Evolutionary conservation across 1,140 invertebrate genomes (phyloP).

Genomic region (Stratiolaelaps scimitus): DNA sequence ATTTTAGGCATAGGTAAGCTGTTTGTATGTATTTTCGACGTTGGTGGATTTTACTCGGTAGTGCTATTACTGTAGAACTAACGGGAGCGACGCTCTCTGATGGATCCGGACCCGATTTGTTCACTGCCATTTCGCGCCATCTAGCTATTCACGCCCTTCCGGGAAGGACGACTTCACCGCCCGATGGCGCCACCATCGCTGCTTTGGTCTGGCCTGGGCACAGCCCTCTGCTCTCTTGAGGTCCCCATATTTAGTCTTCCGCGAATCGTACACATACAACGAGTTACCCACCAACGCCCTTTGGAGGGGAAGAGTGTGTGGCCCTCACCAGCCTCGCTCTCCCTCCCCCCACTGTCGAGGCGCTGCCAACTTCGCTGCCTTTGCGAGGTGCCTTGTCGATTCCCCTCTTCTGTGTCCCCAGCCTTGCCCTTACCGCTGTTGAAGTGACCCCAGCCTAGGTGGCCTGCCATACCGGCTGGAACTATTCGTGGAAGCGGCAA

Average conservation of each 20-base stretch:
- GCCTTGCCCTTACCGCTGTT: conserved; percentile 7
- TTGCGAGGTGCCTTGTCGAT: too few species aligned
- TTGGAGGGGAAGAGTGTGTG: too few species aligned
- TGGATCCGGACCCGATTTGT: not conserved
- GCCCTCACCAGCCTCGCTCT: too few species aligned
- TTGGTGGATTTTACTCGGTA: too few species aligned
- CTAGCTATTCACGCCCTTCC: conserved; percentile 16
- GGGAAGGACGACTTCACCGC: conserved; percentile 18
- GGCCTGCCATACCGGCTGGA: conserved; percentile 12
- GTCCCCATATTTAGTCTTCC: conserved; percentile 22
- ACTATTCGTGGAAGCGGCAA: conserved; percentile 21
- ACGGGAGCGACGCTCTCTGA: not conserved
- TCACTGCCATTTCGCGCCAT: not conserved
- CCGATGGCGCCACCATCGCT: conserved; percentile 15
- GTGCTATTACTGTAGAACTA: too few species aligned
- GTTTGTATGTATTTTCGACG: too few species aligned
- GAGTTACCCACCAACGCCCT: not conserved
- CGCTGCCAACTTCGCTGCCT: too few species aligned
- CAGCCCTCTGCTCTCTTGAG: too few species aligned
- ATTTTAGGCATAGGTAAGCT: too few species aligned
- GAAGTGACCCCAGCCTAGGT: not conserved
- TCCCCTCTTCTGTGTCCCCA: too few species aligned
- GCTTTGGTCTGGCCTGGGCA: not conserved
- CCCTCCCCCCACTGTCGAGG: too few species aligned
- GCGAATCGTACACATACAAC: not conserved